Evolutionary conservation across 1,140 invertebrate species (phyloP).

Genomic region (Cydia pomonella): DNA sequence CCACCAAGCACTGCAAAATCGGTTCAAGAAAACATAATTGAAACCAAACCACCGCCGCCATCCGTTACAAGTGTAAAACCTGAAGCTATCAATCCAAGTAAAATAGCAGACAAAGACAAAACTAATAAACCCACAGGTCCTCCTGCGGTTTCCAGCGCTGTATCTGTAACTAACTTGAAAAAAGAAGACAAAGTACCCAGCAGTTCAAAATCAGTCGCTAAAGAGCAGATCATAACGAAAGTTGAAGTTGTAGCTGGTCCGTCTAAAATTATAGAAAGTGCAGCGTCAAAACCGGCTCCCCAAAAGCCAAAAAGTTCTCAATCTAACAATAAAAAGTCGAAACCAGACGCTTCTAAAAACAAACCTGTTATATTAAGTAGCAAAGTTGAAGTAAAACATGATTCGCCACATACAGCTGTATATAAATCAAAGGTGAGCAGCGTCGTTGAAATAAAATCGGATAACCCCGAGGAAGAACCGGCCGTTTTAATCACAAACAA

Average conservation of each 20-base stretch:
- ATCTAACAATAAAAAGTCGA: constrained; percentile 55
- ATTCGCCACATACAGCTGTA: constrained; percentile 51
- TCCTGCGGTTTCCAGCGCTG: constrained; percentile 65
- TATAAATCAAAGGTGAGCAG: constrained; percentile 73
- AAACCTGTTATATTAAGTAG: constrained; percentile 65
- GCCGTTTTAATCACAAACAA: constrained; percentile 82
- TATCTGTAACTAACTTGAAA: constrained; percentile 76
- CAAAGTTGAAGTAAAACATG: constrained; percentile 81
- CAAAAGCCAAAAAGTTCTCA: constrained; percentile 55
- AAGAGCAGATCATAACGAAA: constrained; percentile 81
- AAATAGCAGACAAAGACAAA: constrained; percentile 76
- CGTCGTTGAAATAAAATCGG: constrained; percentile 78
- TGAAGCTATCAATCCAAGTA: constrained; percentile 82
- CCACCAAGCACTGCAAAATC: constrained; percentile 71
- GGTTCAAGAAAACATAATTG: constrained; percentile 79
- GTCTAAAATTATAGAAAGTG: constrained; percentile 74
- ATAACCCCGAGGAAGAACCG: constrained; percentile 73
- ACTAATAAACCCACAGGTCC: constrained; percentile 64
- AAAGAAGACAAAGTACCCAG: constrained; percentile 74
- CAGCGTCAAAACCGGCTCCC: constrained; percentile 50
- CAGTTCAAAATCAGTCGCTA: constrained; percentile 67
- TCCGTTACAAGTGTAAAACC: constrained; percentile 68
- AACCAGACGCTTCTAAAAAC: constrained; percentile 61
- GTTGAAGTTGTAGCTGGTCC: constrained; percentile 81
- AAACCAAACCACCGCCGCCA: constrained; percentile 80